Conservation (phyloP, 2,888 invertebrate genomes). For the Conchocele bisecta region DNA sequence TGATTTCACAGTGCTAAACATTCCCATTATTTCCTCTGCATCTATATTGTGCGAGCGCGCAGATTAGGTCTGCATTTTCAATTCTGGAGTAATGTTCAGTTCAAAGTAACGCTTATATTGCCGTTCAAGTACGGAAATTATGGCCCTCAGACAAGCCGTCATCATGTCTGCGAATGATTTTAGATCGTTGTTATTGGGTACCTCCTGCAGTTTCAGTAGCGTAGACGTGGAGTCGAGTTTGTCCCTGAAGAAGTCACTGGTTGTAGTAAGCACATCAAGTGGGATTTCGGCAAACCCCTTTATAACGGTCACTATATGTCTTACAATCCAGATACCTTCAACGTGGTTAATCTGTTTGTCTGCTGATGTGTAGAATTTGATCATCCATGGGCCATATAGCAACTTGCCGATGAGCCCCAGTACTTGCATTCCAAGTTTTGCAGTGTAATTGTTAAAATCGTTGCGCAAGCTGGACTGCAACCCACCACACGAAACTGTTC, state of each 20-base stretch:
- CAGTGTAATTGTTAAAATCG: slow-evolving; percentile 19
- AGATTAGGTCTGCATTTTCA: slow-evolving; percentile 33
- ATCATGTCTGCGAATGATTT: background rate
- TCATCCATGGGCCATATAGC: slow-evolving; percentile 21
- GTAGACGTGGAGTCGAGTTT: background rate
- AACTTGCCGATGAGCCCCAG: slow-evolving; percentile 32
- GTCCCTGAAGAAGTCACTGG: slow-evolving; percentile 3
- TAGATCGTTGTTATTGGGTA: background rate
- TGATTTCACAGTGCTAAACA: slow-evolving; percentile 38
- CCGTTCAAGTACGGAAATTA: background rate
- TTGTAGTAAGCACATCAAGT: too few relatives aligned
- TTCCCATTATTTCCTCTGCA: slow-evolving; percentile 46
- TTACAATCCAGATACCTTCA: background rate
- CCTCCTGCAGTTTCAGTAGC: background rate
- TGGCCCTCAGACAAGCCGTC: background rate
- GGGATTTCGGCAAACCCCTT: too few relatives aligned
- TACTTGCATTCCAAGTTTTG: slow-evolving; percentile 35
- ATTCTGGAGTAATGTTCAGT: slow-evolving; percentile 6
- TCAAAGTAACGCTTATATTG: slow-evolving; percentile 4
- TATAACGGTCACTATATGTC: too few relatives aligned
- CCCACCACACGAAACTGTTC: slow-evolving; percentile 38
- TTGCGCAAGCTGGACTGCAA: too few relatives aligned
- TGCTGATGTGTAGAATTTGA: slow-evolving; percentile 29
- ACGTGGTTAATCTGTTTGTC: slow-evolving; percentile 13
- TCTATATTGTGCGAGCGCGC: slow-evolving; percentile 46